Base-by-base conservation (phyloP, 2,888 invertebrate species). In the Heliconius ismenius region DNA sequence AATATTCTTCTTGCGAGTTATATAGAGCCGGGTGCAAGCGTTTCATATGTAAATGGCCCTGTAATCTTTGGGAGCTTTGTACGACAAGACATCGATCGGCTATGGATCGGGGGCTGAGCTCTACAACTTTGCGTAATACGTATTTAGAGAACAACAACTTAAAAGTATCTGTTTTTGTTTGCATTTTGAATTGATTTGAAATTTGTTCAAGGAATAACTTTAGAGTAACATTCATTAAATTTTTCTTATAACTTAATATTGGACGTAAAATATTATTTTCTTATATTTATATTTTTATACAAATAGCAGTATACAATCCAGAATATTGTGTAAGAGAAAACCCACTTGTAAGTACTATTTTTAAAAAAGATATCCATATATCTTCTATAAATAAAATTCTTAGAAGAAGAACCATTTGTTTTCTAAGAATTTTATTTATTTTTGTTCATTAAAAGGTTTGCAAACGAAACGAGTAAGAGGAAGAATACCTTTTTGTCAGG, bases 1-100 rank as follows among this genome's bases (percentile, higher is more conserved):
- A 76, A 75, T 77, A 74, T 77, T 79, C 62, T 60, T 58, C 54
- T 60, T 74, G 67, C 49, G 69, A 73, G 58, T 74, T 77, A 74
- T 76, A 75, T 43, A 87, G 85, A 88, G 88, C 87, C 85, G 86
- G 87, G 85, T 91, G 89, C 90, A 90, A 85, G 88, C 88, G 86
- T 90, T 92, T 91, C 92, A 88, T 89, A 93, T 93, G 93, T 92
- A 93, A 92, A 93, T 93, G 87, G 87, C 83, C 79, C 86, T 83
- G 89, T 92, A 93, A 93, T 92, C 93, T 91, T 90, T 86, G 86
- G 85, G 84, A 88, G 88, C 86, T 88, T 81, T 81, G 80, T 81
- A 83, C 86, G 88, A 87, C 86, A 87, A 88, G 86, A 84, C 90
- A 90, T 88, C 91, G 90, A 91, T 91, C 88, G 88, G 81, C 87